Base-by-base conservation (phyloP, 2,888 invertebrate genomes). In the Synanthedon tipuliformis region DNA sequence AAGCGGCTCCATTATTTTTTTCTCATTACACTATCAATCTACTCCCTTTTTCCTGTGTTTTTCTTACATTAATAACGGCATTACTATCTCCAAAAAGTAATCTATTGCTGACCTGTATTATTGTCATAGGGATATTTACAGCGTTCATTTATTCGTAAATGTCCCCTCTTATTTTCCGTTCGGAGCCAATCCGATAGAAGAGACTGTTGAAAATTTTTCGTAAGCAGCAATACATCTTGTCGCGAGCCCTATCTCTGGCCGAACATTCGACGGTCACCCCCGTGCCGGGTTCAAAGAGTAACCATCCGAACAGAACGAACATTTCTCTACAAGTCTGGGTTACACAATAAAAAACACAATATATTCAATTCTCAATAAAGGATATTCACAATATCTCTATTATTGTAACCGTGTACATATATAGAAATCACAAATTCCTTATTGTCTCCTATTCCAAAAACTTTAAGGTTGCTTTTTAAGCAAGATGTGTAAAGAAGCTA, bases 41-140 rank as follows among this genome's bases (percentile, higher is more conserved):
- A 61, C 12, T 51, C 53, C 63, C 72, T 78, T 81, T 84, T 83
- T 79, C 78, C 79, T 70, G 75, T 84, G 83, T 84, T 85, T 82
- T 86, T 81, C 75, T 69, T 71, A 76, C 85, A 86, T 85, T 82
- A 82, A 84, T 86, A 85, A 81, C 75, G 63, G 78, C 73, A 68
- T 73, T 75, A 70, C 78, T 82, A 86, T 87, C 86, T 81, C 60
- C 63, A 66, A 68, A 71, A 70, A 73, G 75, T 77, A 79, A 87
- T 87, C 87, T 87, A 85, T 81, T 81, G 87, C 87, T 87, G 87
- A 87, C 85, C 87, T 86, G 87, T 86, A 85, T 86, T 87, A 86
- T 87, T 86, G 85, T 86, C 86, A 85, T 84, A 81, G 79, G 75
- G 85, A 83, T 84, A 87, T 87, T 87, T 87, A 87, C 78, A 72